Percentiles rank a stretch among this genome's conserved stretches.
These are phyloP conservation scores for Muntiacus muntjak DNA, from an alignment of 2,113 vertebrate species.

Conservation along the genomic window DNA sequence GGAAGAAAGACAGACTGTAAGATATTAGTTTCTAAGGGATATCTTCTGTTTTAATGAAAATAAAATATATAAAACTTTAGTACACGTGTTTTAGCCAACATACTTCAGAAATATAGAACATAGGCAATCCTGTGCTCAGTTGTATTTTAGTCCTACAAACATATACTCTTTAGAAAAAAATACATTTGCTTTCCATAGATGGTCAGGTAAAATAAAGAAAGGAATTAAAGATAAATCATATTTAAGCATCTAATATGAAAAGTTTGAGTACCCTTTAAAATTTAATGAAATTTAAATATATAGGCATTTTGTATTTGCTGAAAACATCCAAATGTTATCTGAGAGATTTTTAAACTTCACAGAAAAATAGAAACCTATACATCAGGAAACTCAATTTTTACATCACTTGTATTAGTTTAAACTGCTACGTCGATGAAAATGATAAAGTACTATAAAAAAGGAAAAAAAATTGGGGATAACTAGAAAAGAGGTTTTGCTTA, in stretches of 20 bases:
- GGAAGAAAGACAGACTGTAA: background rate
- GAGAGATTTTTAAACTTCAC: background rate
- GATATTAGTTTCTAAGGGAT: background rate
- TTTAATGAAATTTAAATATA: background rate
- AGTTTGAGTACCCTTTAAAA: background rate
- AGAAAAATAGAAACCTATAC: background rate
- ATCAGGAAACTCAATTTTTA: background rate
- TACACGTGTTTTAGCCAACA: background rate
- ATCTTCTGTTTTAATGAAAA: background rate
- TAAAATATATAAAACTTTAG: background rate
- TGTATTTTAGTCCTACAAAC: background rate
- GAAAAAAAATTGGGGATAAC: background rate
- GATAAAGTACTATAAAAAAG: background rate
- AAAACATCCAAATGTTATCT: constrained; percentile 14
- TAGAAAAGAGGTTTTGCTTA: background rate
- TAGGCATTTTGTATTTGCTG: background rate
- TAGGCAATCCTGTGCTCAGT: background rate
- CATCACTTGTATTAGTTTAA: background rate
- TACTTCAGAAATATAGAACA: background rate
- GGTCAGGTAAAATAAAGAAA: background rate
- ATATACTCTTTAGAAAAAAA: background rate
- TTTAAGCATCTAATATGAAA: background rate
- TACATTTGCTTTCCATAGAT: background rate
- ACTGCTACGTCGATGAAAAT: background rate
- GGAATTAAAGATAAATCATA: background rate